Conservation (phyloP, 2,888 invertebrate species). For the Tinea trinotella region DNA sequence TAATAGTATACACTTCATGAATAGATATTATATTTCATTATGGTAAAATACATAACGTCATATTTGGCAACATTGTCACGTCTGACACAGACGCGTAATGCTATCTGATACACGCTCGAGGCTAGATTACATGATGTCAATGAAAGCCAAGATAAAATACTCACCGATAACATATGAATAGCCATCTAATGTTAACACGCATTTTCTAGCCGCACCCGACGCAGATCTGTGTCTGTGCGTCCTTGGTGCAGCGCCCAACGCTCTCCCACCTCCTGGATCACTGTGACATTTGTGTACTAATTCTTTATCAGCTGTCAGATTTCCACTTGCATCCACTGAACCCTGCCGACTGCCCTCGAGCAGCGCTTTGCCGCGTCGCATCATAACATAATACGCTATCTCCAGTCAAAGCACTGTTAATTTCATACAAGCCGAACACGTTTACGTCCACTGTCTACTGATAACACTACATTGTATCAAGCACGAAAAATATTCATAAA, state of each 20-base stretch:
- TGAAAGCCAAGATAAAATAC: conserved; percentile 32
- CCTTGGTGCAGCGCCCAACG: conserved; percentile 50
- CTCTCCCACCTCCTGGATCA: conserved; percentile 73
- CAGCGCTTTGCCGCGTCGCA: conserved; percentile 62
- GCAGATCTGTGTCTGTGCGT: conserved; percentile 55
- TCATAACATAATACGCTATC: conserved; percentile 65
- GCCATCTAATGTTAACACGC: conserved; percentile 87
- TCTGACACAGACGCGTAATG: conserved; percentile 13
- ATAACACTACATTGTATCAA: background rate
- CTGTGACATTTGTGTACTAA: conserved; percentile 79
- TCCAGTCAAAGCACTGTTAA: conserved; percentile 25
- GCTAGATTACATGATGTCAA: conserved; percentile 10
- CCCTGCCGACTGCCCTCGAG: conserved; percentile 63
- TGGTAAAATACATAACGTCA: background rate
- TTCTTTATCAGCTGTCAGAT: conserved; percentile 63
- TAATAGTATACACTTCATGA: background rate
- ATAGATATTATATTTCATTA: background rate
- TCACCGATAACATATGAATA: conserved; percentile 92
- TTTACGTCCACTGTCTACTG: background rate
- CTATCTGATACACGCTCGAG: conserved; percentile 5
- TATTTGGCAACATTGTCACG: conserved; percentile 5
- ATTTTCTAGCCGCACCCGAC: conserved; percentile 78
- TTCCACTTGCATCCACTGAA: conserved; percentile 56
- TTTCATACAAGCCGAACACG: conserved; percentile 3
- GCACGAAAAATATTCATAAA: background rate